These are phyloP conservation scores for Drusus annulatus DNA, from an alignment of 1,140 invertebrate genomes.

Conservation along the genomic window DNA sequence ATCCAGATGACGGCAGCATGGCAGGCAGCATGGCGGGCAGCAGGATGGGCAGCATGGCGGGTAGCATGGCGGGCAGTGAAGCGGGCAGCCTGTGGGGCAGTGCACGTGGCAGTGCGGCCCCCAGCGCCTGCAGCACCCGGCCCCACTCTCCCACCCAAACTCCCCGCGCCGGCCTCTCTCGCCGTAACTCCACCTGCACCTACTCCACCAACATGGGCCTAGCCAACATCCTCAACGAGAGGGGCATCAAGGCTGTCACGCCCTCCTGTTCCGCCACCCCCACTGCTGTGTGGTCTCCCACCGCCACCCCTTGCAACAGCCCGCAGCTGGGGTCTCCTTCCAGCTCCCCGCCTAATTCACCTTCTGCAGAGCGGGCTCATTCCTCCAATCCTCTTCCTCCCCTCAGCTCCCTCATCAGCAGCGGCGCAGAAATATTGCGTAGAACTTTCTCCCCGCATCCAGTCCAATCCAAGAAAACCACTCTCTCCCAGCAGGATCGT, in stretches of 20 bases:
- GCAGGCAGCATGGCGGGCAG: slow-evolving; percentile 73
- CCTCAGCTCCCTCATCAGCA: slow-evolving; percentile 77
- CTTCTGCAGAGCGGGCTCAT: slow-evolving; percentile 69
- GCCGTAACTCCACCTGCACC: slow-evolving; percentile 82
- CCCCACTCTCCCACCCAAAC: slow-evolving; percentile 67
- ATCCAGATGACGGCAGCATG: slow-evolving; percentile 83
- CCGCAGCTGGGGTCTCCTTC: slow-evolving; percentile 75
- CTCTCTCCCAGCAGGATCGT: slow-evolving; percentile 68
- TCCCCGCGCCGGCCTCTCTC: slow-evolving; percentile 73
- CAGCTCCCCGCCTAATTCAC: slow-evolving; percentile 65
- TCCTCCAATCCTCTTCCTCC: slow-evolving; percentile 72
- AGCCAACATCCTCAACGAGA: slow-evolving; percentile 85
- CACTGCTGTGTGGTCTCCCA: slow-evolving; percentile 80
- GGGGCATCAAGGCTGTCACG: slow-evolving; percentile 83
- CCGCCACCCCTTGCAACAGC: slow-evolving; percentile 88
- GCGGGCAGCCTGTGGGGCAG: slow-evolving; percentile 69
- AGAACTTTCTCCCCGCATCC: slow-evolving; percentile 68
- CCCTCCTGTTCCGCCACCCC: slow-evolving; percentile 80
- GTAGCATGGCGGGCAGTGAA: slow-evolving; percentile 73
- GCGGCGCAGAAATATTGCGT: slow-evolving; percentile 82
- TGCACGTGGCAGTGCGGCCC: slow-evolving; percentile 67
- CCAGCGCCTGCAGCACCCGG: slow-evolving; percentile 66
- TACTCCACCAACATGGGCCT: slow-evolving; percentile 86
- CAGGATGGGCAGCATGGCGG: slow-evolving; percentile 72
- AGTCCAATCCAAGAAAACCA: slow-evolving; percentile 65